A percentile compares a stretch with the other conserved stretches of the same genome.
Evolutionary conservation across 2,797 vertebrate species (phyloP).

Genomic region (Hypotaenidia philippensis): DNA sequence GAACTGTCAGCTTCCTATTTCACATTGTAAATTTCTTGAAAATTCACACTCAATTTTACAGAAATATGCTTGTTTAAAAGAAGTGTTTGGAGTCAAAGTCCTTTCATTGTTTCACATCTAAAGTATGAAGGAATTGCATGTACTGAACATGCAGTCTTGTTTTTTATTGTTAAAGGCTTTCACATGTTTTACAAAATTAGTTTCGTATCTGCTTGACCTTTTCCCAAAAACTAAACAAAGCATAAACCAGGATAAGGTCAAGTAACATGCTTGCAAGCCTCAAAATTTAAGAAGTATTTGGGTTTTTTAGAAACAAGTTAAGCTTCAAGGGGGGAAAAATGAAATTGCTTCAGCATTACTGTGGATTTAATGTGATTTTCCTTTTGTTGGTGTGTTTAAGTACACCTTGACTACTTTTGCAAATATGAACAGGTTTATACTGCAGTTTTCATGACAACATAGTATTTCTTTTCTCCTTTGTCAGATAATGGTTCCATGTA

Average conservation of each 20-base stretch:
- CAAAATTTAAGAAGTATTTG: background rate
- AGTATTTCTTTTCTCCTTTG: background rate
- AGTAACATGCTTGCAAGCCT: background rate
- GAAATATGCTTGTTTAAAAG: background rate
- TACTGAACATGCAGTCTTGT: background rate
- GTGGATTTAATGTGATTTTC: background rate
- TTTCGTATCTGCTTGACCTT: background rate
- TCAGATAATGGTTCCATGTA: background rate
- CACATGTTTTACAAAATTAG: background rate
- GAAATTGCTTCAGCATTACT: background rate
- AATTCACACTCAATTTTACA: background rate
- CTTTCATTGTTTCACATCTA: background rate
- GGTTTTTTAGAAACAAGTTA: background rate
- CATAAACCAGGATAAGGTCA: background rate
- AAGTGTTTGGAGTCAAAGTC: background rate
- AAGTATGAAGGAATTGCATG: background rate
- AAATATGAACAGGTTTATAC: background rate
- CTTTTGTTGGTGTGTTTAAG: background rate
- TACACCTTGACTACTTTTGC: background rate
- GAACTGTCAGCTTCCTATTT: background rate
- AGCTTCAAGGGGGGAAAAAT: background rate
- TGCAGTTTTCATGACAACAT: background rate
- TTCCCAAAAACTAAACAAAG: background rate
- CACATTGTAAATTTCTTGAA: background rate
- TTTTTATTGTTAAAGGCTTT: background rate